phyloP scores from a whole-genome alignment of 2,888 invertebrate genomes.

The Cistogaster globosa region DNA sequence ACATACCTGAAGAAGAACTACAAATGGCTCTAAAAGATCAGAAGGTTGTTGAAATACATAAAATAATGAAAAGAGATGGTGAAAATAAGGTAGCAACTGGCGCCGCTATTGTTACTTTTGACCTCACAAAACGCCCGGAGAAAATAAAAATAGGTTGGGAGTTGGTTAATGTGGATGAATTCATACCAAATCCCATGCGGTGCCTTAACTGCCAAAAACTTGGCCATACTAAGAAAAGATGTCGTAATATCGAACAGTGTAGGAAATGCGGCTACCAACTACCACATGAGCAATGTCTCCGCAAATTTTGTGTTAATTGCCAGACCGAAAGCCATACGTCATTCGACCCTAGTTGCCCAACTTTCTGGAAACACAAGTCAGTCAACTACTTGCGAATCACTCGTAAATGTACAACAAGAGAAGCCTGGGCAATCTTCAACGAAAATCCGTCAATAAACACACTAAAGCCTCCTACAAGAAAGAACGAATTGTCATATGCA shows the following conservation, averaged over 20 bases:
- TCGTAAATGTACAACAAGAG: slow-evolving; percentile 10
- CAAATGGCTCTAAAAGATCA: slow-evolving; percentile 8
- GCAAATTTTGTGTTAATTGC: slow-evolving; percentile 35
- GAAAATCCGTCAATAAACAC: neutral
- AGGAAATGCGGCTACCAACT: neutral
- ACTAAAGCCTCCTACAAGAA: neutral
- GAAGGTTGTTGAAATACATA: slow-evolving; percentile 36
- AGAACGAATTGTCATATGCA: neutral
- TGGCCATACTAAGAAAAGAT: slow-evolving; percentile 34
- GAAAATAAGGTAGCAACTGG: slow-evolving; percentile 25
- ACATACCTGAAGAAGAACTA: slow-evolving; percentile 37
- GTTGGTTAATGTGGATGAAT: slow-evolving; percentile 12
- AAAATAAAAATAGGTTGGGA: slow-evolving; percentile 23
- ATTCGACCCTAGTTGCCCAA: slow-evolving; percentile 11
- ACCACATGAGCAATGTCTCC: slow-evolving; percentile 15
- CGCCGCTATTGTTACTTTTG: slow-evolving; percentile 38
- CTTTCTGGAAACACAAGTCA: slow-evolving; percentile 29
- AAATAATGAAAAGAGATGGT: slow-evolving; percentile 15
- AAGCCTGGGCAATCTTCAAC: slow-evolving; percentile 1
- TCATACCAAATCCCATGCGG: slow-evolving; percentile 8
- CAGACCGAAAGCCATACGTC: slow-evolving; percentile 10
- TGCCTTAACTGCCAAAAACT: slow-evolving; percentile 28
- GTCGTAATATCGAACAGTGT: slow-evolving; percentile 21
- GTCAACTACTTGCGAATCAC: slow-evolving; percentile 6
- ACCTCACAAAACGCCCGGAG: slow-evolving; percentile 24